These are phyloP conservation scores for Aleiodes testaceus DNA, from an alignment of 2,888 invertebrate genomes.

Conservation along the genomic window DNA sequence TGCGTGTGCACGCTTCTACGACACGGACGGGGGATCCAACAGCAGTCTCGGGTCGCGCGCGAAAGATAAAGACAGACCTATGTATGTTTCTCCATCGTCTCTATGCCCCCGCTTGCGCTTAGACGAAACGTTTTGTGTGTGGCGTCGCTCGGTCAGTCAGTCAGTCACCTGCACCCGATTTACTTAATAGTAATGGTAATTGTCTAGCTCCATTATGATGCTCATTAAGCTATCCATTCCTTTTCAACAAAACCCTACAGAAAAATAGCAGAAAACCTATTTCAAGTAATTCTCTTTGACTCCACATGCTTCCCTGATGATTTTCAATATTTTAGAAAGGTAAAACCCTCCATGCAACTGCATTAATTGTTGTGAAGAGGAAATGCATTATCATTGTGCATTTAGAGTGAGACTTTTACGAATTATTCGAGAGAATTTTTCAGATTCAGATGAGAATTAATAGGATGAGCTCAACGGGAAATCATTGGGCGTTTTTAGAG, in stretches of 20 bases:
- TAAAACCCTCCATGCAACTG: too few species aligned
- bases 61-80: conserved; percentile 44
- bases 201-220: too few species aligned
- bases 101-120: conserved; percentile 27
- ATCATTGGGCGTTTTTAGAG: conserved; percentile 39
- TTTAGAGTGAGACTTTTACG: not conserved
- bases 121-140: conserved; percentile 35
- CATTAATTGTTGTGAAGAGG: too few species aligned
- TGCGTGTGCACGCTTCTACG: conserved; percentile 40
- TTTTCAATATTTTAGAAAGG: too few species aligned
- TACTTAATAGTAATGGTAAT: not conserved
- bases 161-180: conserved; percentile 60
- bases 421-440: conserved; percentile 25
- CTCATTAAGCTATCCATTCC: too few species aligned
- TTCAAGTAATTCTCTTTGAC: too few species aligned
- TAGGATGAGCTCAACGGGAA: conserved; percentile 37
- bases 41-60: conserved; percentile 35
- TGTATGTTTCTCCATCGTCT: conserved; percentile 5
- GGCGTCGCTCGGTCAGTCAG: conserved; percentile 51
- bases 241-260: too few species aligned
- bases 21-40: conserved; percentile 35
- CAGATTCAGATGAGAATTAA: conserved; percentile 17
- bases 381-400: too few species aligned
- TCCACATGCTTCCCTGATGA: too few species aligned
- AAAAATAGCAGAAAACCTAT: too few species aligned